Base-by-base conservation (phyloP, 2,888 invertebrate genomes). In the Leucophenga maculata region DNA sequence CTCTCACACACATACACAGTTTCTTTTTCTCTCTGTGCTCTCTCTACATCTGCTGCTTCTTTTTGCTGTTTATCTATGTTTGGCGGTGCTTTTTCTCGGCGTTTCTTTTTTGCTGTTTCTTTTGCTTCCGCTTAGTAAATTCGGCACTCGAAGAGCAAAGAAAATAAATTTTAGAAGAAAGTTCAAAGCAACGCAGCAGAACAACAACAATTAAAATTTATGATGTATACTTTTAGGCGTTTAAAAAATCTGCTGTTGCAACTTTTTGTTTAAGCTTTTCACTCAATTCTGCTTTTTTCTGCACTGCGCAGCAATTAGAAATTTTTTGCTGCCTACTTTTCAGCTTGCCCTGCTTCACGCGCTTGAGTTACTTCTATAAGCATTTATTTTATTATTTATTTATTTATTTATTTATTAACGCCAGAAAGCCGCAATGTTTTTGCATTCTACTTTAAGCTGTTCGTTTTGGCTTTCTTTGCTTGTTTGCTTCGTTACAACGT, bases 181-280 rank as follows among this genome's bases (percentile, higher is more conserved):
- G 22, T 60, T 57, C 65, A 62, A 68, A 67, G 50, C n/a, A 59
- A 44, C 54, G 65, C 18, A 69, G 60, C 48, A n/a, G n/a, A n/a
- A 68, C 26, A 69, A 68, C 32, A 67, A 68, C 54, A 57, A 62
- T 22, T 66, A 69, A 46, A 46, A 48, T 66, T 69, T 69, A 59
- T 65, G 67, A n/a, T 69, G 68, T 70, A 72, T 72, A 70, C 70
- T 70, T 72, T 70, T 59, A 64, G 68, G 70, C 66, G 8, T 39
- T 6, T 26, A 3, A 26, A 26, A 26, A 26, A 26, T 26, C 4
- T 26, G 26, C 4, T 26, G 3, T 26, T 26, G 11, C 8, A 11
- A 39, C 8, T 39, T 39, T 39, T 11, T 9, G 8, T 8, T n/a
- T 39, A 39, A 39, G 11, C 39, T 39, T 39, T 39, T 26, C 26